Percentiles rank a stretch among this genome's conserved stretches.
phyloP scores from a whole-genome alignment of 1,140 invertebrate genomes.

The Stenopsyche tienmushanensis region DNA sequence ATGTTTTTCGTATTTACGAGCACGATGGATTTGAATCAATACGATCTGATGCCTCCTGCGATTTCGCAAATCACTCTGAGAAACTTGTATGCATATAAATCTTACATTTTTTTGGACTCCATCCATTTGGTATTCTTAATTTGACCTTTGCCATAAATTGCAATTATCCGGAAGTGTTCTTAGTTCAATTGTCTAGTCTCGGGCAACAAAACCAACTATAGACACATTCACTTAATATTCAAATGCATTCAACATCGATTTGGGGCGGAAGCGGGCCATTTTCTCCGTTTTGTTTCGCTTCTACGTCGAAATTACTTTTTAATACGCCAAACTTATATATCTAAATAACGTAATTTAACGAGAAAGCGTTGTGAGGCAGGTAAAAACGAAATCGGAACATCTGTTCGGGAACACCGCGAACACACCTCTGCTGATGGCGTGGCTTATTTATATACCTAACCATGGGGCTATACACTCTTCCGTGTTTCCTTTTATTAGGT shows the following conservation, averaged over 20 bases:
- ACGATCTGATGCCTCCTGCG: too few species aligned
- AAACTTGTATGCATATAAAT: too few species aligned
- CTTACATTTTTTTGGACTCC: too few species aligned
- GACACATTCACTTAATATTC: constrained; percentile 10
- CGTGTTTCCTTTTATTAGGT: constrained; percentile 14
- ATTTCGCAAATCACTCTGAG: too few species aligned
- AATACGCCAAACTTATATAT: constrained; percentile 2
- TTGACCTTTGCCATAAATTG: too few species aligned
- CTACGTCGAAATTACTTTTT: constrained; percentile 18
- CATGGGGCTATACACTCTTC: not conserved
- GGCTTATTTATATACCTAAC: not conserved
- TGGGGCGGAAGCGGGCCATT: constrained; percentile 12
- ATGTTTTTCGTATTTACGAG: too few species aligned
- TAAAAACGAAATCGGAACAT: constrained; percentile 35
- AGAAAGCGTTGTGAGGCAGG: constrained; percentile 21
- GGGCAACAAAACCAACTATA: not conserved
- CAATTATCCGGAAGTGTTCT: constrained; percentile 12
- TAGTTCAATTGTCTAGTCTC: not conserved
- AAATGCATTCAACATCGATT: constrained; percentile 16
- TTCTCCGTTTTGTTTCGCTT: constrained; percentile 4
- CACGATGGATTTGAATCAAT: too few species aligned
- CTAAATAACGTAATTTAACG: constrained; percentile 10
- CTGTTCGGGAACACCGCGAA: constrained; percentile 23
- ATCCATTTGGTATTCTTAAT: too few species aligned
- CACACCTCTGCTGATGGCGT: constrained; percentile 7